Percentiles rank a stretch among this genome's conserved stretches.
phyloP scores from a whole-genome alignment of 2,888 invertebrate genomes.

The Conomelus anceps region DNA sequence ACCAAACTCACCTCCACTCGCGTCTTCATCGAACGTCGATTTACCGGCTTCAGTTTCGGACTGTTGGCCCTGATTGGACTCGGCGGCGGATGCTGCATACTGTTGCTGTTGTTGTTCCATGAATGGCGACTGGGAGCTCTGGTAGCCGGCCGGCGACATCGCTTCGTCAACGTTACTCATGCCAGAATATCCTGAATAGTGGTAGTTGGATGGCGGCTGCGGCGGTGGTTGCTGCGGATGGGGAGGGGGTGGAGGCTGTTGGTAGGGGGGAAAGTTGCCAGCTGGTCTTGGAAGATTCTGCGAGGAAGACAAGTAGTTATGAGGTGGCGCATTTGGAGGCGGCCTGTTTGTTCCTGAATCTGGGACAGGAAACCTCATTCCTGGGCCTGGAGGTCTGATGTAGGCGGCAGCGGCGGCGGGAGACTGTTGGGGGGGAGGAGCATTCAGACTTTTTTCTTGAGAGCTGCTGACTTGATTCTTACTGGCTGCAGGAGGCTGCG shows the following conservation, averaged over 20 bases:
- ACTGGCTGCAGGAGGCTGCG: conserved; percentile 26
- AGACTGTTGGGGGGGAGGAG: conserved; percentile 35
- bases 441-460: conserved; percentile 26
- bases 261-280: too few species aligned
- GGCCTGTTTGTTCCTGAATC: conserved; percentile 37
- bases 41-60: conserved; percentile 26
- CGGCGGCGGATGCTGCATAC: conserved; percentile 25
- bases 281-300: conserved; percentile 32
- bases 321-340: conserved; percentile 40
- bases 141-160: conserved; percentile 24
- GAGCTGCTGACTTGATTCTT: conserved; percentile 32
- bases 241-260: conserved; percentile 37
- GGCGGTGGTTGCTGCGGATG: conserved; percentile 32
- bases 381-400: conserved; percentile 37
- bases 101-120: conserved; percentile 19
- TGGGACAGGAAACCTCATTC: conserved; percentile 38
- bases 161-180: conserved; percentile 29
- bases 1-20: conserved; percentile 69
- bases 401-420: conserved; percentile 36
- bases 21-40: conserved; percentile 42
- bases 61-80: conserved; percentile 32
- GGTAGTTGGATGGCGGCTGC: conserved; percentile 35
- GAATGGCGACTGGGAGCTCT: background rate
- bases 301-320: conserved; percentile 42
- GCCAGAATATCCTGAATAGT: conserved; percentile 35